Evolutionary conservation across 2,888 invertebrate genomes (phyloP).

Genomic region (Blera fallax): DNA sequence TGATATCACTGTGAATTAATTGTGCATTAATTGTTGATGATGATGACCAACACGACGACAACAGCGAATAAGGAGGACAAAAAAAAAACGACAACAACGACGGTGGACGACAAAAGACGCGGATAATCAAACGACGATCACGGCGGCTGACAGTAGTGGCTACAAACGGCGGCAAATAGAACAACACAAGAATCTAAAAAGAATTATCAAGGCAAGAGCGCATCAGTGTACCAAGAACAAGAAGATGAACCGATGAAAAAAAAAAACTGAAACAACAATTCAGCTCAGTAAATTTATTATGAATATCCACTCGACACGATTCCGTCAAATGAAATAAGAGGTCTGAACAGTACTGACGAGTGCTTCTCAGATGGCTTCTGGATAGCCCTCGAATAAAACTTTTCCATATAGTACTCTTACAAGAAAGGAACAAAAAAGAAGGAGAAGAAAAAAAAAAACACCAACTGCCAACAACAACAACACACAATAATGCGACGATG

Average conservation of each 20-base stretch:
- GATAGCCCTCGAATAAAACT: slow-evolving; percentile 82
- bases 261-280: slow-evolving; percentile 72
- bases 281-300: slow-evolving; percentile 82
- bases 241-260: slow-evolving; percentile 58
- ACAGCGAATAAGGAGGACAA: background rate
- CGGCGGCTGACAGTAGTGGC: slow-evolving; percentile 49
- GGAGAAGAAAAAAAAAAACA: background rate
- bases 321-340: slow-evolving; percentile 83
- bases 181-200: slow-evolving; percentile 29
- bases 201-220: slow-evolving; percentile 37
- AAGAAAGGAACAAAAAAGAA: slow-evolving; percentile 65
- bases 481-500: slow-evolving; percentile 38
- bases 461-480: too few species aligned
- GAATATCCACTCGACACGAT: slow-evolving; percentile 83
- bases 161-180: slow-evolving; percentile 58
- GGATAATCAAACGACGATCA: slow-evolving; percentile 33
- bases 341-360: slow-evolving; percentile 83
- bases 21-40: slow-evolving; percentile 17
- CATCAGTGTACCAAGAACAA: slow-evolving; percentile 27
- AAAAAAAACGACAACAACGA: background rate
- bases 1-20: slow-evolving; percentile 24
- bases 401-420: slow-evolving; percentile 78
- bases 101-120: background rate
- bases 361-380: slow-evolving; percentile 83
- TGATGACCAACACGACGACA: background rate